Conservation (phyloP, 2,888 invertebrate species). For the Drosophila macrospina region DNA sequence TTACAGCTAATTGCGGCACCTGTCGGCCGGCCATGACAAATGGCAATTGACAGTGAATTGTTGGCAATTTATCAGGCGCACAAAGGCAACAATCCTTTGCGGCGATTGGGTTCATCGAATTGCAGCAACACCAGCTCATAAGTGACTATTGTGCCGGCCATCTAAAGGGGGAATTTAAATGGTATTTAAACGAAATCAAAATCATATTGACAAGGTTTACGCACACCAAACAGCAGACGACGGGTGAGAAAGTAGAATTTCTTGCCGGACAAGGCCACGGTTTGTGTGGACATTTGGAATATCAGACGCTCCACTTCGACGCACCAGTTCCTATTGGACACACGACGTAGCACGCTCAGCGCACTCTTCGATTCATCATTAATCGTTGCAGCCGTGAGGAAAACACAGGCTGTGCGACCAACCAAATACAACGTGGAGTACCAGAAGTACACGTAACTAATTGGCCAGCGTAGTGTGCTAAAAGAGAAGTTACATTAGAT, state of each 20-base stretch:
- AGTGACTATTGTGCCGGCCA: constrained; percentile 88
- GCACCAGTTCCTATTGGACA: constrained; percentile 82
- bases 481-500: neutral
- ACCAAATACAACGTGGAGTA: constrained; percentile 87
- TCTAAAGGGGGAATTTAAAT: constrained; percentile 80
- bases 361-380: constrained; percentile 87
- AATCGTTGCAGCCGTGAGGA: constrained; percentile 87
- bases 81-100: constrained; percentile 77
- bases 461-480: constrained; percentile 84
- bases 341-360: constrained; percentile 85
- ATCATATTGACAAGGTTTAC: constrained; percentile 14
- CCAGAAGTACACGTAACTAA: constrained; percentile 87
- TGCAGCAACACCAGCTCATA: constrained; percentile 89
- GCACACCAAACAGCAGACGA: constrained; percentile 87
- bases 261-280: constrained; percentile 87
- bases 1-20: constrained; percentile 60
- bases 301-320: constrained; percentile 87
- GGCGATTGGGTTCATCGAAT: constrained; percentile 85
- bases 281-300: constrained; percentile 87
- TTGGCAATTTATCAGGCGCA: constrained; percentile 67
- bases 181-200: neutral
- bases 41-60: constrained; percentile 31
- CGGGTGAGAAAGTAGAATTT: constrained; percentile 88
- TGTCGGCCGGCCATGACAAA: constrained; percentile 68
- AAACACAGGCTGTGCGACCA: constrained; percentile 86